Evolutionary conservation across 1,140 invertebrate genomes (phyloP).

Genomic region (Mycetomoellerius zeteki): DNA sequence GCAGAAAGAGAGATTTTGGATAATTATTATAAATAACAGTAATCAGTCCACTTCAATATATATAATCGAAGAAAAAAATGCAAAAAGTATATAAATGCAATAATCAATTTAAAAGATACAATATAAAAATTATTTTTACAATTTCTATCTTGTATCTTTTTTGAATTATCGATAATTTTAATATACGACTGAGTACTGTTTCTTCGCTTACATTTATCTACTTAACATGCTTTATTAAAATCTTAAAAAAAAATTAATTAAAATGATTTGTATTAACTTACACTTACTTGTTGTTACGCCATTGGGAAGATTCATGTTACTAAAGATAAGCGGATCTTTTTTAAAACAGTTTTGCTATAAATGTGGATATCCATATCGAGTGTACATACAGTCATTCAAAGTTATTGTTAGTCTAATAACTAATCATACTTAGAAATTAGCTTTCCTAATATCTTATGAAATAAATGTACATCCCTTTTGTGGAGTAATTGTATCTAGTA

Average conservation of each 20-base stretch:
- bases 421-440: constrained; percentile 36
- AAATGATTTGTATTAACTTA: constrained; percentile 41
- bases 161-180: not conserved
- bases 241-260: constrained; percentile 25
- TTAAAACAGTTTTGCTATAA: constrained; percentile 18
- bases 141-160: no score
- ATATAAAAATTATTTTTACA: not conserved
- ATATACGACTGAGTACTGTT: constrained; percentile 46
- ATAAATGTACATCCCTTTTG: constrained; percentile 12
- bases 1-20: constrained; percentile 43
- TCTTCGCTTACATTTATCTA: constrained; percentile 41
- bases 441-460: not conserved
- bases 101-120: not conserved
- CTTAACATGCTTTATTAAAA: constrained; percentile 46
- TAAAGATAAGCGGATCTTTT: constrained; percentile 51
- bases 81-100: not conserved
- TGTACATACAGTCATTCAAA: not conserved
- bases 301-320: constrained; percentile 38
- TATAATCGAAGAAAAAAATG: not conserved
- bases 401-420: constrained; percentile 34
- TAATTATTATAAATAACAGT: constrained; percentile 48
- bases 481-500: not conserved
- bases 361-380: constrained; percentile 21
- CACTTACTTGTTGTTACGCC: constrained; percentile 35
- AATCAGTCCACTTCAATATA: constrained; percentile 27